phyloP scores from a whole-genome alignment of 2,113 vertebrate genomes.

The Pteruthius melanotis region DNA sequence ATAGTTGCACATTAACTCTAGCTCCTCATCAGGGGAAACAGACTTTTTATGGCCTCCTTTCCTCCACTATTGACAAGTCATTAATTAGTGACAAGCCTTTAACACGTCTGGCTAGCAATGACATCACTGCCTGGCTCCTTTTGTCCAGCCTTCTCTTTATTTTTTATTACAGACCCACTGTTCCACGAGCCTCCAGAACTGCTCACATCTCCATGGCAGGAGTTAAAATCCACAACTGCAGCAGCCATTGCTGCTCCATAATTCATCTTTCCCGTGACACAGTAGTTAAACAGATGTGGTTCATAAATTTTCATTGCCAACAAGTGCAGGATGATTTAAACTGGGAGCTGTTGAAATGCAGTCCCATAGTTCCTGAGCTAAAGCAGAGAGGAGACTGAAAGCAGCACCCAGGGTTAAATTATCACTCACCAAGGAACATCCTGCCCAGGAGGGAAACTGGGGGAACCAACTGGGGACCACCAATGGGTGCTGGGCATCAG shows the following conservation, averaged over 20 bases:
- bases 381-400: background rate
- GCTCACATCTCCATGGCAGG: background rate
- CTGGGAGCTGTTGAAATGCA: background rate
- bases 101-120: background rate
- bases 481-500: background rate
- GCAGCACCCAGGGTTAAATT: background rate
- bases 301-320: background rate
- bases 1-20: rapidly evolving
- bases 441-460: background rate
- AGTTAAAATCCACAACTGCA: background rate
- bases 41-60: background rate
- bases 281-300: background rate
- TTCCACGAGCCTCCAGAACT: background rate
- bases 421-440: background rate
- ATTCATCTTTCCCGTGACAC: background rate
- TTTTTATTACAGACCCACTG: background rate
- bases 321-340: background rate
- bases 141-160: background rate
- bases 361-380: background rate
- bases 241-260: background rate
- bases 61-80: background rate
- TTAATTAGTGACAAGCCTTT: background rate
- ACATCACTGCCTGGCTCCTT: background rate
- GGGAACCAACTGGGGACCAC: background rate
- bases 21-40: background rate